Evolutionary conservation across 2,113 vertebrate species (phyloP).

Genomic region (Platichthys stellatus): DNA sequence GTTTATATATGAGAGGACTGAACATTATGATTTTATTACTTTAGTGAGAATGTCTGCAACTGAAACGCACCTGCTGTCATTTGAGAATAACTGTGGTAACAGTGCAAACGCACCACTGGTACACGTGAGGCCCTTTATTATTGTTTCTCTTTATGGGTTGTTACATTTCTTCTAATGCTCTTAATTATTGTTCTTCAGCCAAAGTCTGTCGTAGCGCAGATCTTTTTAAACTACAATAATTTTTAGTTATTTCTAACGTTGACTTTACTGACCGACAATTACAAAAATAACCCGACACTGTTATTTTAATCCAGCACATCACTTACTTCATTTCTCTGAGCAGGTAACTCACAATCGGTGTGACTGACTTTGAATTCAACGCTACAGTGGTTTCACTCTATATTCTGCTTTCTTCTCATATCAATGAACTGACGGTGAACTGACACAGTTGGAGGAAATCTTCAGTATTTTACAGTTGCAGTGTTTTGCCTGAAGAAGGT

Average conservation of each 20-base stretch:
- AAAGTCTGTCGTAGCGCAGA: slow-evolving; percentile 17
- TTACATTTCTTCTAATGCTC: slow-evolving; percentile 5
- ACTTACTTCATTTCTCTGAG: neutral
- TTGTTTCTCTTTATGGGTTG: slow-evolving; percentile 1
- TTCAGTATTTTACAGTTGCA: slow-evolving; percentile 25
- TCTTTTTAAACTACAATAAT: slow-evolving; percentile 3
- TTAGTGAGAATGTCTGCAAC: slow-evolving; percentile 22
- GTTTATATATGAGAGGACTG: neutral
- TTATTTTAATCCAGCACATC: slow-evolving; percentile 14
- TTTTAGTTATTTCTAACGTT: neutral
- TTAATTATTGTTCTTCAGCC: slow-evolving; percentile 8
- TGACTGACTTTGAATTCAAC: slow-evolving; percentile 7
- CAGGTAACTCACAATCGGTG: slow-evolving; percentile 59
- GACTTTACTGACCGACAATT: slow-evolving; percentile 18
- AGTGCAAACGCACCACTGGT: neutral
- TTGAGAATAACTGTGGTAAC: slow-evolving; percentile 7
- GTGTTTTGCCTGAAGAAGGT: slow-evolving; percentile 6
- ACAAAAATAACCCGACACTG: neutral
- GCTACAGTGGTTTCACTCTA: neutral
- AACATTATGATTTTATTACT: slow-evolving; percentile 12
- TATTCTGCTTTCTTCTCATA: neutral
- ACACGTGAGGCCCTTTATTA: neutral
- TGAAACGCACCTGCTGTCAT: slow-evolving; percentile 37
- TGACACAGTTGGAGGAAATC: neutral
- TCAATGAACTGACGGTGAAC: slow-evolving; percentile 7